Evolutionary conservation across 2,888 invertebrate species (phyloP).

Genomic region (Falcaria lacertinaria): DNA sequence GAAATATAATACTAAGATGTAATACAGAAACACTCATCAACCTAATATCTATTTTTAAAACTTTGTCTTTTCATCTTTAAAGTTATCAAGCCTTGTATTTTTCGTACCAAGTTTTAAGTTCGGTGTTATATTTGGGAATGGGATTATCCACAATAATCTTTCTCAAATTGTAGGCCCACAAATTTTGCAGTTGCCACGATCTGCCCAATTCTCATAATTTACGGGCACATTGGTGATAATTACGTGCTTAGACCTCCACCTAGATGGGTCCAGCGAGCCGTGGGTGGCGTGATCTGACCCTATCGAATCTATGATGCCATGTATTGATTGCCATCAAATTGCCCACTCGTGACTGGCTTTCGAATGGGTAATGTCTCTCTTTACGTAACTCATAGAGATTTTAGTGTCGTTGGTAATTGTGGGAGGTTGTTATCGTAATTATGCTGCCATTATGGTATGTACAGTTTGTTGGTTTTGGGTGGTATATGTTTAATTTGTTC

Average conservation of each 20-base stretch:
- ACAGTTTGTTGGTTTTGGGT: not conserved
- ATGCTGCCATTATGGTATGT: constrained; percentile 1
- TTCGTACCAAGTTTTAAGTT: too few relatives aligned
- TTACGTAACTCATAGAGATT: constrained; percentile 43
- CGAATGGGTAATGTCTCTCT: constrained; percentile 68
- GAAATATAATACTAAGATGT: too few relatives aligned
- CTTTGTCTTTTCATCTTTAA: too few relatives aligned
- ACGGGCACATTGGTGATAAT: constrained; percentile 64
- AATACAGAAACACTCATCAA: too few relatives aligned
- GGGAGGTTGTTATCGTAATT: constrained; percentile 21
- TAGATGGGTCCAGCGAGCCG: constrained; percentile 12
- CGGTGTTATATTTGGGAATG: too few relatives aligned
- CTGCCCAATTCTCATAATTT: constrained; percentile 59
- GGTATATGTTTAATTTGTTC: not conserved
- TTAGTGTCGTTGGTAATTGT: constrained; percentile 22
- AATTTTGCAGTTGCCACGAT: constrained; percentile 55
- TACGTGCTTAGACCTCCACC: constrained; percentile 53
- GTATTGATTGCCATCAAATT: constrained; percentile 72
- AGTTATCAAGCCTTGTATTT: too few relatives aligned
- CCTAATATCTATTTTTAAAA: too few relatives aligned
- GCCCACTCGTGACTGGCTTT: constrained; percentile 63
- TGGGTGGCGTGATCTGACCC: constrained; percentile 10
- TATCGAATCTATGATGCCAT: constrained; percentile 4
- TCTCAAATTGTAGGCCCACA: constrained; percentile 28
- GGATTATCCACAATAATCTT: constrained; percentile 29